Base-by-base conservation (phyloP, 2,888 invertebrate species). In the Agrotis segetum region DNA sequence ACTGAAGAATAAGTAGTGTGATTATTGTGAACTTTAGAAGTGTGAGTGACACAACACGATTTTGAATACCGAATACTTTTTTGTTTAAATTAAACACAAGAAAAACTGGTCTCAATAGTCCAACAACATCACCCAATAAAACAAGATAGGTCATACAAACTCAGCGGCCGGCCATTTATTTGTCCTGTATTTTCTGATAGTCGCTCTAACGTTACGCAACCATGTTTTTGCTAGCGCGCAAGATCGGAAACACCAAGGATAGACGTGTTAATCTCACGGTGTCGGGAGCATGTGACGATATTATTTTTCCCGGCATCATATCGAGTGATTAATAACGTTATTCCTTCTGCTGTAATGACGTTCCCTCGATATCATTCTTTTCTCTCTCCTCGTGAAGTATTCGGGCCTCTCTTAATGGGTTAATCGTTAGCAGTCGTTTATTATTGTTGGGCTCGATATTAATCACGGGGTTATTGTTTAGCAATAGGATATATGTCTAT, bases 251-350 rank as follows among this genome's bases (percentile, higher is more conserved):
- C 85, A 88, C 82, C 81, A 73, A 84, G 89, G 86, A 90, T 88
- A 89, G 92, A 92, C 92, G 95, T 94, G 94, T 95, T 95, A 95
- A 95, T 96, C 94, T 93, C 92, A 90, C 91, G 88, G 90, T 94
- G 95, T 95, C 95, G 90, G 86, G 90, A 93, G 88, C 95, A 95
- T 93, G 93, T 95, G 95, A 95, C 94, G 95, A 92, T 94, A 94
- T 94, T 95, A 95, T 95, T 95, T 94, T 94, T 92, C 93, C 87
- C 91, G 85, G 91, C 90, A 92, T 93, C 92, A 92, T 93, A 94
- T 94, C 89, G 86, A 90, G 90, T 94, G 95, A 96, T 96, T 95
- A 96, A 95, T 96, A 95, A 93, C 93, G 90, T 91, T 91, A 92
- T 93, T 94, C 90, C 90, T 90, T 92, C 87, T 90, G 86, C 88